phyloP scores from a whole-genome alignment of 2,113 vertebrate species.

The Cyanoramphus novaezelandiae region DNA sequence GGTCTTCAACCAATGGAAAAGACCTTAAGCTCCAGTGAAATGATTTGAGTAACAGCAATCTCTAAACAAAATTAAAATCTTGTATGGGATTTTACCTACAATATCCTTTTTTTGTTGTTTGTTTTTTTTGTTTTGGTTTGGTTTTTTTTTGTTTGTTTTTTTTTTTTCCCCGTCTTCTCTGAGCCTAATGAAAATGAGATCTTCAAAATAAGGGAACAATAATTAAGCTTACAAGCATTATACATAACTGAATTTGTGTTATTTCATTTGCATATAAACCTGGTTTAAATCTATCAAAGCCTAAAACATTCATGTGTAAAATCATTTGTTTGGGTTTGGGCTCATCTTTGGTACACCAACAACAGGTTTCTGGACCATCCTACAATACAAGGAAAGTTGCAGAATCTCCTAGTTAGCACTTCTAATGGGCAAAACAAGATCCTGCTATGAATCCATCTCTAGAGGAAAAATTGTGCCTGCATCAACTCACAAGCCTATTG shows the following conservation, averaged over 20 bases:
- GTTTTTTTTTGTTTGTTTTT: no score
- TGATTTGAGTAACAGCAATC: rapidly evolving
- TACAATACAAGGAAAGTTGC: background rate
- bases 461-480: background rate
- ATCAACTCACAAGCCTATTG: background rate
- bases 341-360: background rate
- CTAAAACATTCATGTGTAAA: background rate
- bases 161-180: no score
- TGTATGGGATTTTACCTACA: background rate
- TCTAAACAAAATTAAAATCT: background rate
- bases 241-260: background rate
- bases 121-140: no score
- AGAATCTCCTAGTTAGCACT: background rate
- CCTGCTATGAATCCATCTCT: background rate
- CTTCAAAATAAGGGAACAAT: background rate
- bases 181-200: background rate
- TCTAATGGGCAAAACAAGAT: background rate
- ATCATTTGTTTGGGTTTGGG: background rate
- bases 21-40: background rate
- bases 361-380: background rate
- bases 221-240: background rate
- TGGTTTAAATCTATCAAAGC: background rate
- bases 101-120: background rate
- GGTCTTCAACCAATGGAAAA: background rate
- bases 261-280: background rate